Conservation (phyloP, 2,113 vertebrate species). For the Pseudois nayaur region DNA sequence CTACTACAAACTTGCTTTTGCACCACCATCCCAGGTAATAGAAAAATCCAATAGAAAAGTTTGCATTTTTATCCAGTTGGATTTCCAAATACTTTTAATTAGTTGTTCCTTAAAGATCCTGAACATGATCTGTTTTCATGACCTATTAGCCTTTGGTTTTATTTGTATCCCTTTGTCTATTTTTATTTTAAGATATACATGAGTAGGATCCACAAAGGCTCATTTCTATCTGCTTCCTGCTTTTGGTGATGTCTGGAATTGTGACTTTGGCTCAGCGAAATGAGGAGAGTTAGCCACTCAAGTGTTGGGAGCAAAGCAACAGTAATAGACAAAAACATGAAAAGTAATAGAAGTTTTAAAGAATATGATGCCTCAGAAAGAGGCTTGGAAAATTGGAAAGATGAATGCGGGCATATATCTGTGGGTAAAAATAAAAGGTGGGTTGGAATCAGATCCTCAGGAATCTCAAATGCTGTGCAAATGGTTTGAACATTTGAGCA, state of each 20-base stretch:
- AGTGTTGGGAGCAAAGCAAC: background rate
- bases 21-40: background rate
- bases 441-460: background rate
- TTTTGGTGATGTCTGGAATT: background rate
- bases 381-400: background rate
- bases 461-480: background rate
- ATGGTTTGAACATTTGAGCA: background rate
- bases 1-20: background rate
- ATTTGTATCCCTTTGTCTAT: background rate
- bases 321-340: background rate
- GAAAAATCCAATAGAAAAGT: background rate
- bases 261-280: background rate
- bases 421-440: background rate
- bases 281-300: background rate
- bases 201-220: background rate
- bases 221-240: background rate
- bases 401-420: background rate
- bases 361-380: background rate
- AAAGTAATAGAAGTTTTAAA: background rate
- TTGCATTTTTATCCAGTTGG: background rate
- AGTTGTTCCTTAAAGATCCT: background rate
- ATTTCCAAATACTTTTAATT: background rate
- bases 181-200: background rate
- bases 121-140: background rate
- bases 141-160: background rate